phyloP scores from a whole-genome alignment of 2,888 invertebrate species.

The Galeopsomyia nigrocyanea region DNA sequence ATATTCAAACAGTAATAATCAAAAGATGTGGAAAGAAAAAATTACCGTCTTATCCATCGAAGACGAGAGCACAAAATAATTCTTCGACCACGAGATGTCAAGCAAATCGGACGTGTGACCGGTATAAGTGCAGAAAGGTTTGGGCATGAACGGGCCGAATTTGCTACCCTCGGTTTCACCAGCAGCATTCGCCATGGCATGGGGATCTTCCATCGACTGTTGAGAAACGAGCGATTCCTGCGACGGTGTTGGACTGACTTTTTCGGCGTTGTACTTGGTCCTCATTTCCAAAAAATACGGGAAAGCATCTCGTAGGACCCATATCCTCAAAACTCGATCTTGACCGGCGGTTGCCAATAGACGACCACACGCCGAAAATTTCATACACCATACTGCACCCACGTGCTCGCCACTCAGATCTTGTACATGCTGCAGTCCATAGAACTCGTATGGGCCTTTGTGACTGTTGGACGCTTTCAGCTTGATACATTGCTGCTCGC shows the following conservation, averaged over 20 bases:
- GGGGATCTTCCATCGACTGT: slow-evolving; percentile 77
- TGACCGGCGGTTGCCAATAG: slow-evolving; percentile 97
- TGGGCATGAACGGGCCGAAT: slow-evolving; percentile 83
- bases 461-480: slow-evolving; percentile 95
- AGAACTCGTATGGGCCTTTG: slow-evolving; percentile 97
- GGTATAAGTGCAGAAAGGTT: slow-evolving; percentile 92
- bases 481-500: slow-evolving; percentile 83
- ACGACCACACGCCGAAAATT: slow-evolving; percentile 95
- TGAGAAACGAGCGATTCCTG: slow-evolving; percentile 91
- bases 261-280: slow-evolving; percentile 93
- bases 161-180: slow-evolving; percentile 73
- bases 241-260: slow-evolving; percentile 92
- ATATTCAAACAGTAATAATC: neutral
- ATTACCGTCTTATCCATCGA: slow-evolving; percentile 98
- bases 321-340: slow-evolving; percentile 93
- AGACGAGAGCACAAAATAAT: slow-evolving; percentile 96
- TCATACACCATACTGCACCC: slow-evolving; percentile 99
- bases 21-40: neutral
- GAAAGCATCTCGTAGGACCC: slow-evolving; percentile 93
- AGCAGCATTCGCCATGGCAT: slow-evolving; percentile 71
- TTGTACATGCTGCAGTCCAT: slow-evolving; percentile 90
- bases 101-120: slow-evolving; percentile 97
- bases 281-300: slow-evolving; percentile 96
- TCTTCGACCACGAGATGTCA: slow-evolving; percentile 99
- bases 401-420: slow-evolving; percentile 87